Evolutionary conservation across 2,113 vertebrate species (phyloP).

Genomic region (Muscicapa adusta): DNA sequence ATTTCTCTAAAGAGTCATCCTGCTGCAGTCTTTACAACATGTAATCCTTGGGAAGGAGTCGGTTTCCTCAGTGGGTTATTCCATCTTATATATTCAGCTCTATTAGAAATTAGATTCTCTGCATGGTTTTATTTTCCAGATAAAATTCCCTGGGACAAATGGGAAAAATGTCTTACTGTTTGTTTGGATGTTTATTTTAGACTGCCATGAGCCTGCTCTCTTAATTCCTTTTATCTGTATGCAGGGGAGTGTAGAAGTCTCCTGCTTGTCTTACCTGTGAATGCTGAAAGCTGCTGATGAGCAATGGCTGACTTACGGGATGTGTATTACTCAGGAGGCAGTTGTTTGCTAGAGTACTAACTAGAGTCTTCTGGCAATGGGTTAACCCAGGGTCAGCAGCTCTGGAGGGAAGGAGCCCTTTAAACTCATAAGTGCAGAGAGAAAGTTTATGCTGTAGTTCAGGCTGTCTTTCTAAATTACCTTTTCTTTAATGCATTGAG

Average conservation of each 20-base stretch:
- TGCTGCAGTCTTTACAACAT: not conserved
- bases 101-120: slow-evolving; percentile 49
- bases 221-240: slow-evolving; percentile 53
- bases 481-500: not conserved
- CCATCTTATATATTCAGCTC: slow-evolving; percentile 32
- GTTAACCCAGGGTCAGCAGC: not conserved
- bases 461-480: slow-evolving; percentile 3
- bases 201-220: not conserved
- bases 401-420: not conserved
- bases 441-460: not conserved
- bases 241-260: not conserved
- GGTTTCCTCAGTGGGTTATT: slow-evolving; percentile 32
- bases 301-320: not conserved
- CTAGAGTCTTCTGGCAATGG: not conserved
- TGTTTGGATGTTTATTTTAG: slow-evolving; percentile 47
- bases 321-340: not conserved
- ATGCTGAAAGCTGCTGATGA: slow-evolving; percentile 17
- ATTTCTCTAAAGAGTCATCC: slow-evolving; percentile 35
- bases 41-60: slow-evolving; percentile 33
- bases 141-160: slow-evolving; percentile 47
- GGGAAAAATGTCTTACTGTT: slow-evolving; percentile 11
- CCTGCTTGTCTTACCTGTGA: not conserved
- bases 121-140: slow-evolving; percentile 53
- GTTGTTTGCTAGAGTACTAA: not conserved
- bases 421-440: not conserved